Evolutionary conservation across 1,140 invertebrate genomes (phyloP), one percentile per base, ranked within the genome.

Genomic region (Halictus rubicundus): DNA sequence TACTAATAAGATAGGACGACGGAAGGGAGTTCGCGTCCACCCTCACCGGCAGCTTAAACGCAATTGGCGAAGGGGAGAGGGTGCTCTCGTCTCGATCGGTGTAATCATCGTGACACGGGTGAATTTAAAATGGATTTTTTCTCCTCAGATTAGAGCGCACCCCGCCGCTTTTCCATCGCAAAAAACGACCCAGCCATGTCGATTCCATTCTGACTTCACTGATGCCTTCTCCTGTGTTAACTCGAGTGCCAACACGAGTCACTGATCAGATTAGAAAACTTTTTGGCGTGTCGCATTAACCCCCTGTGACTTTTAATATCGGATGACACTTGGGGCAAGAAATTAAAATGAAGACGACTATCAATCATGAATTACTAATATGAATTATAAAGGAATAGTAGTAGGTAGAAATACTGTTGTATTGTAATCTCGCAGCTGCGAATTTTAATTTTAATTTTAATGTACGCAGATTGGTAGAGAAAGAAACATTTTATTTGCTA

Each of bases 1-100:
- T 66, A 75, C 81, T 80, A 76, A 82, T 82, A 80, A 80, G 71
- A 42, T 60, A 52, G n/a, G 42, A 49, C 76, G 70, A 79, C 65
- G 19, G 14, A 54, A 54, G 52, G 60, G 25, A 65, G 64, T 32
- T 25, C 37, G 39, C 4, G 64, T 74, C 16, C 39, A 25, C 23
- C 61, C 42, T 68, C 14, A 10, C 12, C 37, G 46, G 76, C 78
- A 68, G 16, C n/a, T 19, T 19, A 66, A 68, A 80, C 23, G n/a
- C 14, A 66, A 84, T 80, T 63, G 23, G 37, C 19, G n/a, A 46
- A 46, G 19, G 16, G 60, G 61, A 82, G 71, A 59, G 32, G 12
- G 63, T 78, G 61, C 52, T 57, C 10, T 14, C 61, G 49, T 78
- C 59, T 57, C 61, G 49, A 80, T 80, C 77, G 79, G 60, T 57